Evolutionary conservation across 1,140 invertebrate species (phyloP), one percentile per base, ranked within the genome.

Genomic region (Pogonomyrmex barbatus): DNA sequence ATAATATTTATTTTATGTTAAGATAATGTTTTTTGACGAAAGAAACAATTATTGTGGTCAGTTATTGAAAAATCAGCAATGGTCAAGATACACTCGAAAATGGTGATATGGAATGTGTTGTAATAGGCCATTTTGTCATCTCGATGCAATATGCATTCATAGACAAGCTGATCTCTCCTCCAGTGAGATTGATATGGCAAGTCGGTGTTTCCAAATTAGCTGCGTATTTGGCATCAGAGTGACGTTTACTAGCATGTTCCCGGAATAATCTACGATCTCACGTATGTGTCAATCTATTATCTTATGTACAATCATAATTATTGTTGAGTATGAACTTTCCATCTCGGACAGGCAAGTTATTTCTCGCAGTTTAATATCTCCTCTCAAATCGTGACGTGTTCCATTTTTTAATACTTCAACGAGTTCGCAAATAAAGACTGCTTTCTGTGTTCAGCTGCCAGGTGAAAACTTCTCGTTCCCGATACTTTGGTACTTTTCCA

Each of bases 401-500:
- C 10, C 58, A 58, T 71, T 50, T 10, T n/a, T 62, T 83, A 83
- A 75, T 75, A 60, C 42, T 50, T 62, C 17, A 75, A 36, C 33
- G 4, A 50, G 42, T 58, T 83, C 2, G 17, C 71, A 62, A 45
- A 83, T 83, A 75, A 58, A 75, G 12, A 52, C 17, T 33, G n/a
- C 42, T 8, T n/a, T 56, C 30, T 39, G 17, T 4, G n/a, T 45
- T 83, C 17, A 60, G n/a, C 24, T 50, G 42, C 9, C 4, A 83
- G 54, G 56, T 70, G 42, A 60, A 71, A 47, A 56, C 54, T 83
- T 60, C 8, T 4, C 58, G 45, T 75, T 75, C 58, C 39, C 54
- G 33, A 83, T 83, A 83, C 67, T 83, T 73, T 73, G 67, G 36
- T 83, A 83, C 68, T 75, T 83, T 75, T 83, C 79, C 68, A 83